phyloP scores from a whole-genome alignment of 1,140 invertebrate species.

The Cydia amplana region DNA sequence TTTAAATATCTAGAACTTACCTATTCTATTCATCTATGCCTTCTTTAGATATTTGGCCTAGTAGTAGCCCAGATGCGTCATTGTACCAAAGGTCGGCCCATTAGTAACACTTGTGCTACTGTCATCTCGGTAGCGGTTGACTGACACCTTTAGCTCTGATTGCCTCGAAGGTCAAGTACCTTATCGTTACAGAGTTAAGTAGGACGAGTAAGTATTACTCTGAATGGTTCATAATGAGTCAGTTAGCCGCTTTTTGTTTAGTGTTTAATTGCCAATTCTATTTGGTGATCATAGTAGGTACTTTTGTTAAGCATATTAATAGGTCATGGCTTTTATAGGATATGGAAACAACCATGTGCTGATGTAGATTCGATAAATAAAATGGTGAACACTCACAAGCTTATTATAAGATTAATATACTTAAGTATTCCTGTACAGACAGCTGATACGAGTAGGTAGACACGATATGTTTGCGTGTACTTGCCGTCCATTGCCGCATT shows the following conservation, averaged over 20 bases:
- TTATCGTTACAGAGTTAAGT: neutral
- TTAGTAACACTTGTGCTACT: constrained; percentile 17
- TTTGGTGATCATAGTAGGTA: too few relatives aligned
- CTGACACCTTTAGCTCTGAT: constrained; percentile 20
- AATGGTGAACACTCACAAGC: too few relatives aligned
- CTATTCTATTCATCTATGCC: neutral
- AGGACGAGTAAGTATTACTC: neutral
- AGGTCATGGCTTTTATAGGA: too few relatives aligned
- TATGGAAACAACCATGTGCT: too few relatives aligned
- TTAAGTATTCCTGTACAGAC: too few relatives aligned
- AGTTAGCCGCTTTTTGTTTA: neutral
- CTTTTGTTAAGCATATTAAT: too few relatives aligned
- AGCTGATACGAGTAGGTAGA: too few relatives aligned
- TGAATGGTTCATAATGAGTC: neutral
- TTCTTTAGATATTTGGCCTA: neutral
- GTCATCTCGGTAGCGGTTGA: constrained; percentile 11
- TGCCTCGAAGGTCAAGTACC: constrained; percentile 18
- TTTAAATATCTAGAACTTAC: neutral
- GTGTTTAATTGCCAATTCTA: neutral
- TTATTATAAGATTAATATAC: too few relatives aligned
- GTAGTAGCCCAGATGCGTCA: constrained; percentile 5
- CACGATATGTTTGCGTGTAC: constrained; percentile 9
- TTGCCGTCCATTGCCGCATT: constrained; percentile 5
- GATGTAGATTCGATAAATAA: too few relatives aligned
- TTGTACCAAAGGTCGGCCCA: constrained; percentile 15